These are phyloP conservation scores for Sorex araneus DNA, from an alignment of 2,113 vertebrate species.

Conservation along the genomic window DNA sequence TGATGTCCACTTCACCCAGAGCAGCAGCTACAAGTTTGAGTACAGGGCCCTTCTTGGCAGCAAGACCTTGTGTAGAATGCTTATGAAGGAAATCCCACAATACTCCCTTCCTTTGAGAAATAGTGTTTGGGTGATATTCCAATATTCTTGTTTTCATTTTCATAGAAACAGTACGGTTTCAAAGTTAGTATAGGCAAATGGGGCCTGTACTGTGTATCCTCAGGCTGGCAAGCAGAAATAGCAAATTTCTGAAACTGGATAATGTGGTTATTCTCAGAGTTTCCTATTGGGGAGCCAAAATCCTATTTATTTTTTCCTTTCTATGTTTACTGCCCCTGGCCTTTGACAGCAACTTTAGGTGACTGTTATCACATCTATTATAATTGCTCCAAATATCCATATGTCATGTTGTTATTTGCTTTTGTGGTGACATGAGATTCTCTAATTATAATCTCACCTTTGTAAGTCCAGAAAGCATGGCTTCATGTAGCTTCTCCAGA, in stretches of 20 bases:
- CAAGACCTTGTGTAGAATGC: background rate
- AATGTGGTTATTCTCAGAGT: background rate
- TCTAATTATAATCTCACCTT: background rate
- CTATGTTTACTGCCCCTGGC: background rate
- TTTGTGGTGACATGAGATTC: background rate
- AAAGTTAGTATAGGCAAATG: constrained; percentile 19
- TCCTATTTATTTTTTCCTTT: background rate
- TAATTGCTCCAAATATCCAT: constrained; percentile 24
- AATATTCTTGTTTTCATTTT: constrained; percentile 41
- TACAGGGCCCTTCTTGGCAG: background rate
- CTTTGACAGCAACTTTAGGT: background rate
- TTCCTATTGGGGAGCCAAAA: background rate
- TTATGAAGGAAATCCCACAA: background rate
- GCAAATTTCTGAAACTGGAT: constrained; percentile 27
- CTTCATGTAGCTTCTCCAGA: background rate
- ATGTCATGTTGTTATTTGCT: background rate
- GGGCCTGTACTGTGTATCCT: constrained; percentile 23
- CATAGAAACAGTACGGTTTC: background rate
- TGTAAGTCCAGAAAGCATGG: background rate
- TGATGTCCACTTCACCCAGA: background rate
- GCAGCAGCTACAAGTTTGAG: background rate
- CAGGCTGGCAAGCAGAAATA: background rate
- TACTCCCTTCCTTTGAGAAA: constrained; percentile 36
- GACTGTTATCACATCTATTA: background rate
- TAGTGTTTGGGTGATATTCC: constrained; percentile 18